Percentiles rank a stretch among this genome's conserved stretches.
Evolutionary conservation across 2,888 invertebrate species (phyloP).

Genomic region (Laothoe populi): DNA sequence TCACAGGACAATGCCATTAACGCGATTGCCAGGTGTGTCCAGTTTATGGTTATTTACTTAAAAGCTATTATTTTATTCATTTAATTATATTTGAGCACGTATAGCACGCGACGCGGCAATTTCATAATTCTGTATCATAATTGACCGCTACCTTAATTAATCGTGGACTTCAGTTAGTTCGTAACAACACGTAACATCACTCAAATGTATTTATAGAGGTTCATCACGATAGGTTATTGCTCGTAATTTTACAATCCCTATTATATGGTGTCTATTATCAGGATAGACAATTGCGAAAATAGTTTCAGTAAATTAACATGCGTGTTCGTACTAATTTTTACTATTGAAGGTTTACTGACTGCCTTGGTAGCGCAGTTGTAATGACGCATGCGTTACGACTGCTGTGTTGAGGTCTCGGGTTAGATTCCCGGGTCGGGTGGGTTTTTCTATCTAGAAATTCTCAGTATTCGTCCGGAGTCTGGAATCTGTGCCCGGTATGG

Average conservation of each 20-base stretch:
- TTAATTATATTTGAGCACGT: slow-evolving; percentile 31
- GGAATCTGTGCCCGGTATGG: too few relatives aligned
- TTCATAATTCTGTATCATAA: slow-evolving; percentile 72
- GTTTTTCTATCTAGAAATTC: too few relatives aligned
- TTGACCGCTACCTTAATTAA: slow-evolving; percentile 41
- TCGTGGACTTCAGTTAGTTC: not conserved
- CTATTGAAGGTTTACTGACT: too few relatives aligned
- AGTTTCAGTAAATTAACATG: too few relatives aligned
- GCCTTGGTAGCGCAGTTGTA: too few relatives aligned
- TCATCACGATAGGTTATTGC: slow-evolving; percentile 54
- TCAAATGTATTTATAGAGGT: slow-evolving; percentile 61
- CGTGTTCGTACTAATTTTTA: too few relatives aligned
- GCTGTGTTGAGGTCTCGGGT: too few relatives aligned
- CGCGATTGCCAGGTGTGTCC: slow-evolving; percentile 1
- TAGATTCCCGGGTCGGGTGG: too few relatives aligned
- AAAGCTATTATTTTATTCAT: slow-evolving; percentile 23
- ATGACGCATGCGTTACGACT: too few relatives aligned
- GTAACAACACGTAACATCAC: slow-evolving; percentile 29
- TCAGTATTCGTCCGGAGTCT: too few relatives aligned
- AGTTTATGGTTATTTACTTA: slow-evolving; percentile 5
- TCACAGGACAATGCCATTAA: slow-evolving; percentile 15
- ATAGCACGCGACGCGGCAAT: slow-evolving; percentile 64
- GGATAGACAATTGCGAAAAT: too few relatives aligned
- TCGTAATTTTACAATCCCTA: slow-evolving; percentile 9
- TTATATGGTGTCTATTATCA: slow-evolving; percentile 11